Evolutionary conservation across 2,113 vertebrate species (phyloP).

Genomic region (Pomatostomus ruficeps): DNA sequence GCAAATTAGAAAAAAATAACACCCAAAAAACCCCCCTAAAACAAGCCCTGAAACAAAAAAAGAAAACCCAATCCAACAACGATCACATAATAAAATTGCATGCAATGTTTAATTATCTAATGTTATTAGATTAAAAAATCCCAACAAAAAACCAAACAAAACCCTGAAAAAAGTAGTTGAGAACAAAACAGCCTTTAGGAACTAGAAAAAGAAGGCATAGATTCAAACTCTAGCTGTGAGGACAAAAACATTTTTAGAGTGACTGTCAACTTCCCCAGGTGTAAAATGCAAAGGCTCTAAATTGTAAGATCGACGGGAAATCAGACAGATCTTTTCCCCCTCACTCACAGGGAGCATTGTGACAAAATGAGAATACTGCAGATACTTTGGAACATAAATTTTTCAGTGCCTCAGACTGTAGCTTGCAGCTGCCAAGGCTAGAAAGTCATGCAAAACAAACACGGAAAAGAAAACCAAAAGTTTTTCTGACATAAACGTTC

Average conservation of each 20-base stretch:
- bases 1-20: background rate
- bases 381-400: background rate
- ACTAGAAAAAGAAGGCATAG: conserved; percentile 18
- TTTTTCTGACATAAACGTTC: background rate
- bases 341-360: background rate
- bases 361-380: background rate
- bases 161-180: background rate
- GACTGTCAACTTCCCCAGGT: conserved; percentile 41
- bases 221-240: conserved; percentile 57
- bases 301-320: conserved; percentile 21
- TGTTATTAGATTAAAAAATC: background rate
- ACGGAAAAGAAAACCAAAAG: background rate
- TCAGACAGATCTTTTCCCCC: background rate
- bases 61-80: background rate
- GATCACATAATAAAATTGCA: conserved; percentile 10
- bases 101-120: conserved; percentile 31
- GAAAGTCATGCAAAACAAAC: background rate
- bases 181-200: background rate
- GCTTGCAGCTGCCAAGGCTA: background rate
- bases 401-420: background rate
- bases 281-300: background rate
- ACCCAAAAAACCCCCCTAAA: background rate
- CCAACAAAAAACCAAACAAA: background rate
- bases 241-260: conserved; percentile 26
- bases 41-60: background rate